phyloP scores from a whole-genome alignment of 2,888 invertebrate genomes.

The Rutpela maculata region DNA sequence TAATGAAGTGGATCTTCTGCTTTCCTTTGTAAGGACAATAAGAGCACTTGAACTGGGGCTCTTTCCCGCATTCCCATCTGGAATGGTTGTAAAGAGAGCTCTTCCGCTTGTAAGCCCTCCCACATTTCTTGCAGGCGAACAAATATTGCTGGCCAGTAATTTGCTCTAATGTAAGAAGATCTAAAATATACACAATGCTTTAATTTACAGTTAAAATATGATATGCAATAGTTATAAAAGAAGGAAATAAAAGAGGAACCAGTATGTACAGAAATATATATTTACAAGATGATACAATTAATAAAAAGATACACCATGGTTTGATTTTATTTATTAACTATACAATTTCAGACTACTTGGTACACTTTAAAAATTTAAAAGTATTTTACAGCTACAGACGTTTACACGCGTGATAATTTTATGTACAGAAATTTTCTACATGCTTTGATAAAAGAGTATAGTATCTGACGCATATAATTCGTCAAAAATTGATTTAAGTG shows the following conservation, averaged over 20 bases:
- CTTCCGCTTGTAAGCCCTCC: conserved; percentile 63
- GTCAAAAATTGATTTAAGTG: too few relatives aligned
- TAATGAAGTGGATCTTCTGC: conserved; percentile 70
- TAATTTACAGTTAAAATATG: neutral
- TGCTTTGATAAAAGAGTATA: too few relatives aligned
- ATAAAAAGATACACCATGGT: conserved; percentile 1
- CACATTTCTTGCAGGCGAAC: conserved; percentile 63
- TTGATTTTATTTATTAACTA: neutral
- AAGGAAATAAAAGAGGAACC: conserved; percentile 10
- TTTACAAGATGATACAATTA: conserved; percentile 22
- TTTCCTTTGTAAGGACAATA: conserved; percentile 69
- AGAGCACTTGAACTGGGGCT: conserved; percentile 62
- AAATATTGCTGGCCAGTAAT: conserved; percentile 52
- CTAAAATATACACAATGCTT: conserved; percentile 36
- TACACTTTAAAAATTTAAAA: neutral
- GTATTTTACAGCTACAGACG: neutral
- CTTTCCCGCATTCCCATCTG: conserved; percentile 64
- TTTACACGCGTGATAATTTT: neutral
- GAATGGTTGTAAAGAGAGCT: conserved; percentile 64
- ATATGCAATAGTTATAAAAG: neutral
- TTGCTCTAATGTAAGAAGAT: conserved; percentile 47
- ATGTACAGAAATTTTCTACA: neutral
- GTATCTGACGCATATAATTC: too few relatives aligned
- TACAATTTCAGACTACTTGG: neutral
- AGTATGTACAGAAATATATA: conserved; percentile 21